Evolutionary conservation across 2,797 vertebrate species (phyloP).

Genomic region (Cottoperca gobio): DNA sequence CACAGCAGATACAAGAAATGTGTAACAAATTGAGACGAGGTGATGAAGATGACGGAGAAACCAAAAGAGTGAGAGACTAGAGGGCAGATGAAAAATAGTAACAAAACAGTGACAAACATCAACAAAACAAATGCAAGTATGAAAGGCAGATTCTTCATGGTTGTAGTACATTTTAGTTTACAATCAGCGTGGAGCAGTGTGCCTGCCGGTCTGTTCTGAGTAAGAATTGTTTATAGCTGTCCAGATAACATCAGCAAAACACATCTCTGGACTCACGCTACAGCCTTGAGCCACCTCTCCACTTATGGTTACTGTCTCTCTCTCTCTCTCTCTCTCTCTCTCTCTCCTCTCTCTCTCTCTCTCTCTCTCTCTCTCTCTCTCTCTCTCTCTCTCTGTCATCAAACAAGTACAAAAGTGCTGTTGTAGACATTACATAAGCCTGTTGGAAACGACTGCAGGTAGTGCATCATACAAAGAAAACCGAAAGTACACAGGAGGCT

Average conservation of each 20-base stretch:
- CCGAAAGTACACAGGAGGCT: not conserved
- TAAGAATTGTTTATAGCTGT: slow-evolving; percentile 75
- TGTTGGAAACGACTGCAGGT: slow-evolving; percentile 27
- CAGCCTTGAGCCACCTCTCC: slow-evolving; percentile 51
- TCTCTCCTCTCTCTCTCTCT: not conserved
- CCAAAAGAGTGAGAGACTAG: not conserved
- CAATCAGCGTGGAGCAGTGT: slow-evolving; percentile 47
- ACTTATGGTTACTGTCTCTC: slow-evolving; percentile 17
- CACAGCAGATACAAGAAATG: slow-evolving; percentile 34
- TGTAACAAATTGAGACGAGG: slow-evolving; percentile 36
- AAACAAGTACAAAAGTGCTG: slow-evolving; percentile 29
- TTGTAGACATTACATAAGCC: slow-evolving; percentile 64
- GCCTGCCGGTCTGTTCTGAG: slow-evolving; percentile 57
- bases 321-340: not conserved
- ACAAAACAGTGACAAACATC: slow-evolving; percentile 10
- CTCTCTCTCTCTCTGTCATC: slow-evolving; percentile 23
- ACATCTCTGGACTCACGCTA: slow-evolving; percentile 79
- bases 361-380: not conserved
- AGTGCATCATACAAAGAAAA: slow-evolving; percentile 51
- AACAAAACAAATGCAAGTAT: slow-evolving; percentile 2
- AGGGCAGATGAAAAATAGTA: slow-evolving; percentile 8
- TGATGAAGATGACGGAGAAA: not conserved
- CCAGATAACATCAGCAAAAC: slow-evolving; percentile 82
- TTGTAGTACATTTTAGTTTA: slow-evolving; percentile 41
- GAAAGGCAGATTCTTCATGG: slow-evolving; percentile 1